A percentile compares a stretch with the other conserved stretches of the same genome.
Evolutionary conservation across 2,888 invertebrate genomes (phyloP).

Genomic region (Rotaria socialis): DNA sequence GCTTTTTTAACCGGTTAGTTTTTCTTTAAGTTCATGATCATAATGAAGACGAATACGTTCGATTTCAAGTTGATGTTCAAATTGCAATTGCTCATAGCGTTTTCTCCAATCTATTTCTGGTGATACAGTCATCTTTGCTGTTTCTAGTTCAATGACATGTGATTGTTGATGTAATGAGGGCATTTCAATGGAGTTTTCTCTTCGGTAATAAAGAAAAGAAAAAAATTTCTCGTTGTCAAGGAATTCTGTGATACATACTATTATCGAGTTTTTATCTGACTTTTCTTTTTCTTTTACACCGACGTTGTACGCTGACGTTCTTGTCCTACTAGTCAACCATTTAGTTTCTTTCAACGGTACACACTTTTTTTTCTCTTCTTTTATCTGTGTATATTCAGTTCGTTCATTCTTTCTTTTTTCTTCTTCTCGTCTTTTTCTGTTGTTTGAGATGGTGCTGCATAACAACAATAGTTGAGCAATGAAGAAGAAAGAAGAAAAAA

Average conservation of each 20-base stretch:
- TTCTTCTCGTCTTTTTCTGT: background rate
- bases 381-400: background rate
- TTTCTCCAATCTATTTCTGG: background rate
- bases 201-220: too few species aligned
- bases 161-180: background rate
- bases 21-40: slow-evolving; percentile 19
- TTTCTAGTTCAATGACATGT: background rate
- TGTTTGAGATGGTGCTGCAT: background rate
- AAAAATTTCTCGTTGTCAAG: background rate
- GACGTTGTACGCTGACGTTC: background rate
- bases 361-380: background rate
- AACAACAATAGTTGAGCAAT: background rate
- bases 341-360: background rate
- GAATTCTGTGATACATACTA: background rate
- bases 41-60: slow-evolving; percentile 23
- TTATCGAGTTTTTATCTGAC: background rate
- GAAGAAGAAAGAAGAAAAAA: background rate
- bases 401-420: background rate
- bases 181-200: background rate
- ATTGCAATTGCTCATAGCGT: background rate
- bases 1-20: background rate
- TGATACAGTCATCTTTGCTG: background rate
- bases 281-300: background rate
- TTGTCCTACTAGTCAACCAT: slow-evolving; percentile 18
- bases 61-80: slow-evolving; percentile 20